These are phyloP conservation scores for Amphipyra berbera DNA, from an alignment of 2,888 invertebrate genomes.

Conservation along the genomic window DNA sequence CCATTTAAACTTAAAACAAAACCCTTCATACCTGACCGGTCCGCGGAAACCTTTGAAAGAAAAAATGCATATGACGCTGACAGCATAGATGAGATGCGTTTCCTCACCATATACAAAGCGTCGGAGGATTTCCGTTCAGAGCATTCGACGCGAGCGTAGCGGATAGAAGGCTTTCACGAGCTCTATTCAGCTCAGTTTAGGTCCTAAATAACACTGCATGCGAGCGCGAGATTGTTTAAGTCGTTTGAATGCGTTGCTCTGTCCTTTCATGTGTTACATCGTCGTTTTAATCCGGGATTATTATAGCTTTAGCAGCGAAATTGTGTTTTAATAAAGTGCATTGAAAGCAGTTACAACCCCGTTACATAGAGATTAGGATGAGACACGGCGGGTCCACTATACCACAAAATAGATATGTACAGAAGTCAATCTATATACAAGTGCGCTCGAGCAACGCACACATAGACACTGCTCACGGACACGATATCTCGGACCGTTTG, in stretches of 20 bases:
- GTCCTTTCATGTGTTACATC: not conserved
- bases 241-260: not conserved
- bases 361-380: too few species aligned
- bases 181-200: conserved; percentile 28
- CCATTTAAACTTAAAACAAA: not conserved
- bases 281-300: conserved; percentile 19
- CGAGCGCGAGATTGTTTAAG: conserved; percentile 6
- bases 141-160: conserved; percentile 25
- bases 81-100: conserved; percentile 42
- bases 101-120: conserved; percentile 43
- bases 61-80: conserved; percentile 12
- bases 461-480: too few species aligned
- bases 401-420: too few species aligned
- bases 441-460: too few species aligned
- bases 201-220: conserved; percentile 8
- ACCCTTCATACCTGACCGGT: too few species aligned
- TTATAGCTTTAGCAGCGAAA: not conserved
- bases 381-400: too few species aligned
- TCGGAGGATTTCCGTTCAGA: conserved; percentile 44
- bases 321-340: not conserved
- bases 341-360: too few species aligned
- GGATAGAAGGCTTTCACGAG: not conserved
- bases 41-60: conserved; percentile 14
- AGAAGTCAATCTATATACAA: too few species aligned
- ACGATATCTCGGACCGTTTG: too few species aligned